Evolutionary conservation across 1,140 invertebrate species (phyloP), one percentile per base, ranked within the genome.

Genomic region (Campoletis sonorensis): DNA sequence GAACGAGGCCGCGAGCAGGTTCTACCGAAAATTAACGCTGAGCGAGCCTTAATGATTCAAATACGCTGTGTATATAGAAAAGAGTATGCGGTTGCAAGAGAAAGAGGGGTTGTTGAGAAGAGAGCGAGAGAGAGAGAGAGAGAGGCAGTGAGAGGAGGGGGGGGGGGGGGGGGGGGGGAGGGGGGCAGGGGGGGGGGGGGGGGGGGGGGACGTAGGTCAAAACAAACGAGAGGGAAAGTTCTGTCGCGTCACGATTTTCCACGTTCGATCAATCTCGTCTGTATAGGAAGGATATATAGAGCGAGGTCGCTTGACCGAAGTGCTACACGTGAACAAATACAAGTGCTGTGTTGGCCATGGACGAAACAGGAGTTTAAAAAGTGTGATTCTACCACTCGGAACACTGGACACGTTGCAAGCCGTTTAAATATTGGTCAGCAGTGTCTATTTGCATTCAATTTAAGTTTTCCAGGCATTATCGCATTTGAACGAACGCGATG

Each of bases 201-300:
- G n/a, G n/a, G n/a, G n/a, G n/a, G n/a, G n/a, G n/a, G n/a, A n/a
- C n/a, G n/a, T n/a, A n/a, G n/a, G n/a, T n/a, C n/a, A 64, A 45
- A 45, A 45, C 40, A 10, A n/a, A 45, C 40, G 23, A 40, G 68
- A 18, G 26, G 16, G 76, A 45, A 45, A 79, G 51, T 81, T 83
- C 70, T 81, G 80, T 82, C 61, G 61, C 61, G 61, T 15, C 61
- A 64, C 27, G 73, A 78, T 78, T 67, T 67, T 67, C 64, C 82
- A 73, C 70, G 79, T 83, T 82, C 86, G 82, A 87, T 87, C 85
- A 85, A 84, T 87, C 82, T 54, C 80, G 85, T 45, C 81, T 80
- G 71, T 86, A 79, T 84, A 83, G 30, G n/a, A n/a, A 70, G 27
- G 27, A 16, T 15, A n/a, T 30, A 15, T 4, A 33, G 30, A 45